Conservation (phyloP, 2,888 invertebrate species). For the Petrolisthes cinctipes region DNA sequence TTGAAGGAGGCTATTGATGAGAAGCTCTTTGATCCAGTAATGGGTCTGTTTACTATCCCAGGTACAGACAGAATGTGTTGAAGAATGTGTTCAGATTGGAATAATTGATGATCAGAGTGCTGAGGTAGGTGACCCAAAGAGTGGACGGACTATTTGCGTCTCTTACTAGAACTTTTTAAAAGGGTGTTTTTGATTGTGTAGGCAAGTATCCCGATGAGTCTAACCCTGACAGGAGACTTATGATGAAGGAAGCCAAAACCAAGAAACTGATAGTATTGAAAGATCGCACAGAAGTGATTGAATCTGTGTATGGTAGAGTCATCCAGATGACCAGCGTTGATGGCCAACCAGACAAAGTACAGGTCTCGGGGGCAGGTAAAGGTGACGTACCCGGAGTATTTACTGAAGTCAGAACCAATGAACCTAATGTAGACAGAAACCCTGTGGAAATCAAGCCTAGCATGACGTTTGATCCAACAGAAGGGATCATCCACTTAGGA, state of each 20-base stretch:
- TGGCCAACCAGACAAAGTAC: conserved; percentile 80
- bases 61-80: conserved; percentile 87
- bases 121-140: conserved; percentile 82
- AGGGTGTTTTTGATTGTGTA: conserved; percentile 81
- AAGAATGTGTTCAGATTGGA: conserved; percentile 87
- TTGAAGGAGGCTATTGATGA: conserved; percentile 89
- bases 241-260: too few relatives aligned
- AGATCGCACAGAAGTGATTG: too few relatives aligned
- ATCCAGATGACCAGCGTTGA: conserved; percentile 80
- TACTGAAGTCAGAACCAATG: conserved; percentile 72
- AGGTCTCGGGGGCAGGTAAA: conserved; percentile 74
- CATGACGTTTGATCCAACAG: too few relatives aligned
- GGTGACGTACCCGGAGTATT: conserved; percentile 70
- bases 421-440: too few relatives aligned
- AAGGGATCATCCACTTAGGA: conserved; percentile 37
- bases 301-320: too few relatives aligned
- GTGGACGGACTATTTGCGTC: conserved; percentile 76
- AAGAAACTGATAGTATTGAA: too few relatives aligned
- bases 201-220: conserved; percentile 80
- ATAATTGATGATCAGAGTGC: conserved; percentile 89
- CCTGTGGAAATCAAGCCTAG: too few relatives aligned
- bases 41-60: conserved; percentile 87
- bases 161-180: conserved; percentile 82
- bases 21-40: conserved; percentile 84
- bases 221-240: too few relatives aligned